Percentiles rank a stretch among this genome's conserved stretches.
Conservation (phyloP, 2,113 vertebrate species). For the Micronisus gabar region DNA sequence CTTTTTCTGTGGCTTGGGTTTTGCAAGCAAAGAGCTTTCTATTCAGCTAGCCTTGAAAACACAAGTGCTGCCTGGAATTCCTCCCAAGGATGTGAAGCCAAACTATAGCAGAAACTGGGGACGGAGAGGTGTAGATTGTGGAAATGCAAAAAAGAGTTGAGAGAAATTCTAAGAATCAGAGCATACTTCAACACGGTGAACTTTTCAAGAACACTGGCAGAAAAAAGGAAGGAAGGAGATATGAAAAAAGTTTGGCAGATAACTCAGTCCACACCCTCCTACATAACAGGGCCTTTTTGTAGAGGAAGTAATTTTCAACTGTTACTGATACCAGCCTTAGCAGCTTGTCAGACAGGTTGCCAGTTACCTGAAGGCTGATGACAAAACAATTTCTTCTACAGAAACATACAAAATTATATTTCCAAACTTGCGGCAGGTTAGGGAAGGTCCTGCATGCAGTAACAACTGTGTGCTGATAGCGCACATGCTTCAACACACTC, state of each 20-base stretch:
- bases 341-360: neutral
- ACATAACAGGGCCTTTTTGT: neutral
- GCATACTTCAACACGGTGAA: neutral
- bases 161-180: neutral
- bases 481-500: neutral
- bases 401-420: neutral
- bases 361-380: neutral
- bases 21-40: neutral
- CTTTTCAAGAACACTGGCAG: neutral
- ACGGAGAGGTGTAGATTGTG: neutral
- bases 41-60: neutral
- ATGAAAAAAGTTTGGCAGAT: neutral
- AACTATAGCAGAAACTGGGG: neutral
- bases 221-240: neutral
- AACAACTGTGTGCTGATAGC: neutral
- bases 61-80: neutral
- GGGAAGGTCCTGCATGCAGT: neutral
- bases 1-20: neutral
- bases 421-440: neutral
- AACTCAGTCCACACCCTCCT: neutral
- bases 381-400: neutral
- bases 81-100: neutral
- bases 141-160: neutral
- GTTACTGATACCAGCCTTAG: neutral
- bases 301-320: neutral